phyloP scores from a whole-genome alignment of 2,888 invertebrate genomes.

The Linyphia triangularis region DNA sequence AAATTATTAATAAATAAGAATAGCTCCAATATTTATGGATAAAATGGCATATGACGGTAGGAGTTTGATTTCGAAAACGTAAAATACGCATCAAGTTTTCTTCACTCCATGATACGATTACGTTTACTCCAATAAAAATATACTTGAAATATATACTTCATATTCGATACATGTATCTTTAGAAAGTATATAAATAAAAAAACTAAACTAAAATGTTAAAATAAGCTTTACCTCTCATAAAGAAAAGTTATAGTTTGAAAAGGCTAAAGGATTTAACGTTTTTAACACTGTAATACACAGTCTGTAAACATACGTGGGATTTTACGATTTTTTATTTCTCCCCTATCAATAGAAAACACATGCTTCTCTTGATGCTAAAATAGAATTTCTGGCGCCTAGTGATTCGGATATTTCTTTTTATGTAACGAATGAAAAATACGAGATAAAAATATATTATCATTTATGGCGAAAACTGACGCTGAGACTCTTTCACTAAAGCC shows the following conservation, averaged over 20 bases:
- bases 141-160: too few relatives aligned
- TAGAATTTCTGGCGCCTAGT: neutral
- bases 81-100: too few relatives aligned
- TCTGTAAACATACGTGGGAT: constrained; percentile 7
- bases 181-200: too few relatives aligned
- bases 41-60: too few relatives aligned
- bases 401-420: constrained; percentile 24
- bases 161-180: too few relatives aligned
- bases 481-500: neutral
- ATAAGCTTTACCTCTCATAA: neutral
- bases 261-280: neutral
- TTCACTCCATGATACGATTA: too few relatives aligned
- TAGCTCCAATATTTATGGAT: too few relatives aligned
- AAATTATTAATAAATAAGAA: too few relatives aligned
- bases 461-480: neutral
- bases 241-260: neutral
- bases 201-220: too few relatives aligned
- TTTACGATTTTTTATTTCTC: neutral
- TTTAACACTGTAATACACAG: constrained; percentile 6
- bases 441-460: constrained; percentile 29
- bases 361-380: neutral
- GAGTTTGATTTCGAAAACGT: too few relatives aligned
- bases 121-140: too few relatives aligned
- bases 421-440: constrained; percentile 23
- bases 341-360: neutral